Base-by-base conservation (phyloP, 1,140 invertebrate genomes). In the Chrysomallon squamiferum region DNA sequence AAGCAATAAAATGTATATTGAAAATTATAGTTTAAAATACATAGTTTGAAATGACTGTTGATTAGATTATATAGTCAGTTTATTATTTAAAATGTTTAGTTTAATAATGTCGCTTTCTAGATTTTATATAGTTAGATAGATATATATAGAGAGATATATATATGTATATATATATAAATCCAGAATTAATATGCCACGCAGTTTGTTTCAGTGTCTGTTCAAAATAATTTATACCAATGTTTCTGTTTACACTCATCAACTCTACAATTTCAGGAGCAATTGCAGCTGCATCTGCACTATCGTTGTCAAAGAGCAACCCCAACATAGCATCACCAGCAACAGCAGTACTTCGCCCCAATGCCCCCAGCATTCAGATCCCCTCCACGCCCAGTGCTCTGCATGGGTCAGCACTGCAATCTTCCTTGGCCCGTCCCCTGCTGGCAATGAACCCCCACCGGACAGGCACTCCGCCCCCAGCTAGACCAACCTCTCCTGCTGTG, bases 241-340 rank as follows among this genome's bases (percentile, higher is more conserved):
- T 25, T 60, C n/a, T 35, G 7, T 60, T 6, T 29, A 9, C 43
- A 11, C 4, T 41, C n/a, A n/a, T n/a, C n/a, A n/a, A n/a, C n/a
- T n/a, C n/a, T n/a, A n/a, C 33, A 15, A 20, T 32, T n/a, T 27
- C 49, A 68, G 66, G 66, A 56, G 66, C 66, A 56, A 59, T 59
- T 7, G 66, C 66, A 9, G 66, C 66, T 15, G 66, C 66, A 27
- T 62, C 65, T n/a, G 59, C 59, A 7, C 65, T 67, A 3, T 49
- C 66, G 18, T 30, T 68, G 9, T 32, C 61, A n/a, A 68, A 64
- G 45, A 63, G 32, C 32, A 4, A 52, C 18, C 30, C 45, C 13
- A 64, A 57, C 15, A 59, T 61, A 13, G 62, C 59, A 32, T 54
- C 54, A 41, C 49, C 47, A n/a, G 59, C 52, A 0, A 43, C 59